phyloP scores from a whole-genome alignment of 2,888 invertebrate genomes.

The Neria commutata region DNA sequence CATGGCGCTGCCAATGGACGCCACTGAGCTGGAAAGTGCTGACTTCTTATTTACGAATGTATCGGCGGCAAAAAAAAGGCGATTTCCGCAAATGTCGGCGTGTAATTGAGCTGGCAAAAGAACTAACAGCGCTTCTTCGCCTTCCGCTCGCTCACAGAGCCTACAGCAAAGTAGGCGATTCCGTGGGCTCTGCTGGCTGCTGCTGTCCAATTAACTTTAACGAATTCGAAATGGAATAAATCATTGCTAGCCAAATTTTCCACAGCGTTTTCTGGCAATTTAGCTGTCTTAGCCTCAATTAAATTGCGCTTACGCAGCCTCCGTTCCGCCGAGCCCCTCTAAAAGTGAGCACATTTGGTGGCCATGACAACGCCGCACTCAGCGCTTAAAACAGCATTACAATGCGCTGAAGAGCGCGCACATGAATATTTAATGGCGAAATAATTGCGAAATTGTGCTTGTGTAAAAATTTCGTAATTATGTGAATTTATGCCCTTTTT shows the following conservation, averaged over 20 bases:
- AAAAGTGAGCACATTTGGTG: not conserved
- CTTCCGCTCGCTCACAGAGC: no score
- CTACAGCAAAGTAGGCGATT: not conserved
- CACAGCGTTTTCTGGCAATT: not conserved
- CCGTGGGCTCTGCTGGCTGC: not conserved
- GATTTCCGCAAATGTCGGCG: not conserved
- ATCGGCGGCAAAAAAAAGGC: not conserved
- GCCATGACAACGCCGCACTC: not conserved
- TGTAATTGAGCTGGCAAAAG: not conserved
- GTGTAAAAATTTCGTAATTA: constrained; percentile 16
- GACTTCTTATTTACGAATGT: not conserved
- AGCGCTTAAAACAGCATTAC: not conserved
- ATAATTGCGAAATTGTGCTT: constrained; percentile 53
- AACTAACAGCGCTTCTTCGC: not conserved
- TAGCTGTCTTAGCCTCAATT: constrained; percentile 6
- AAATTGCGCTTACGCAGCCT: not conserved
- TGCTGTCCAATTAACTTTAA: not conserved
- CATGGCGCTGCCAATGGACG: not conserved
- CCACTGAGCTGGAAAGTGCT: not conserved
- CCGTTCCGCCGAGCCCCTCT: not conserved
- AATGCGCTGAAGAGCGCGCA: constrained; percentile 11
- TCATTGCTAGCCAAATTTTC: not conserved
- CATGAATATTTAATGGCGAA: constrained; percentile 53
- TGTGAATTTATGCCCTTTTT: not conserved
- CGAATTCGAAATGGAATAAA: not conserved